phyloP scores from a whole-genome alignment of 2,797 vertebrate genomes.

The Champsocephalus gunnari region DNA sequence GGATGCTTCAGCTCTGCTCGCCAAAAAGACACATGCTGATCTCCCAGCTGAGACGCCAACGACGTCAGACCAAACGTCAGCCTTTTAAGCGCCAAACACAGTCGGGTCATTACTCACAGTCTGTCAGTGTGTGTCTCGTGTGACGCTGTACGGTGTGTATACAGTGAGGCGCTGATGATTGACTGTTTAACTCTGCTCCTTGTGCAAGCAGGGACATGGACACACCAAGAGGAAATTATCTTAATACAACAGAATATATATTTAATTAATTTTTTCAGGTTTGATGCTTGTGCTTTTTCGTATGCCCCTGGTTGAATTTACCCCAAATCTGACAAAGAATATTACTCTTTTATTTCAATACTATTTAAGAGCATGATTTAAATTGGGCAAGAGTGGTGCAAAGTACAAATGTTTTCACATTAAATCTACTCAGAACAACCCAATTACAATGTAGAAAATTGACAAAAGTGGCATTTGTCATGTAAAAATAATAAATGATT shows the following conservation, averaged over 20 bases:
- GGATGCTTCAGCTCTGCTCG: slow-evolving; percentile 5
- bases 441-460: not conserved
- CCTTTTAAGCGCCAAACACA: slow-evolving; percentile 44
- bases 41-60: slow-evolving; percentile 28
- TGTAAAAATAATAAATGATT: not conserved
- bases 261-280: not conserved
- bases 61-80: slow-evolving; percentile 33
- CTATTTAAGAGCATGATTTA: not conserved
- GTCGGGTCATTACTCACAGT: slow-evolving; percentile 46
- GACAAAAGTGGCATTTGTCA: not conserved
- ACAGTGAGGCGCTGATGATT: slow-evolving; percentile 25
- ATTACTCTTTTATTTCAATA: not conserved
- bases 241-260: slow-evolving; percentile 4
- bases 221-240: slow-evolving; percentile 5
- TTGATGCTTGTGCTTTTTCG: not conserved
- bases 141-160: slow-evolving; percentile 27
- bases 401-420: not conserved
- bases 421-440: not conserved
- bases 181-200: slow-evolving; percentile 26
- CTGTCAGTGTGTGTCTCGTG: slow-evolving; percentile 41
- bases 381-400: not conserved
- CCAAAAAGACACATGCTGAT: slow-evolving; percentile 26
- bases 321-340: not conserved
- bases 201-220: slow-evolving; percentile 29
- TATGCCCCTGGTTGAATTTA: not conserved